Base-by-base conservation (phyloP, 2,888 invertebrate species). In the Galerucella pusilla region DNA sequence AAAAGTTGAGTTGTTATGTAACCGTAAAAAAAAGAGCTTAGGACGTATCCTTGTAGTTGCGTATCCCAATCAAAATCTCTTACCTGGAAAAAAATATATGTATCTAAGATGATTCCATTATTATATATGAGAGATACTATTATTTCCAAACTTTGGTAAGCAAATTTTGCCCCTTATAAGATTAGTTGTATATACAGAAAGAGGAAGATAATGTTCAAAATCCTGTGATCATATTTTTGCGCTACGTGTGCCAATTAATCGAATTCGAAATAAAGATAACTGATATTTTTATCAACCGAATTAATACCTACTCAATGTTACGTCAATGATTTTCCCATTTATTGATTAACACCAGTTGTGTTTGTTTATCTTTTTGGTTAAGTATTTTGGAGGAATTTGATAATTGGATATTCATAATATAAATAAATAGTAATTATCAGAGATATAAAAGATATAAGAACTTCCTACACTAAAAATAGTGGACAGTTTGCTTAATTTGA, bases 1-100 rank as follows among this genome's bases (percentile, higher is more conserved):
- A 94, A 90, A 59, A 96, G 88, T 86, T 95, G 96, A 0, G 96
- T 96, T 74, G 94, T 87, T 74, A 96, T 91, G 87, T 97, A 97
- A 0, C 96, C 96, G 84, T 96, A 96, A 89, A 97, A 97, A 88
- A 97, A 97, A 0, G 96, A 94, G 83, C 95, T 95, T 68, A 97
- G 88, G 46, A 97, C 91, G 69, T 94, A 88, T 0, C 96, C 96
- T 87, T 94, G 94, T 57, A 93, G 91, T 84, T 91, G 91, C 0
- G 93, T 90, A 82, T 93, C 92, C 96, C 96, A 96, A 77, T 93
- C 91, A 84, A 96, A 96, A 83, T 95, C 94, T 80, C 91, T 91
- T n/a, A 89, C 88, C 91, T 93, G 74, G 66, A 80, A 77, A 59
- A 74, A 66, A 63, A 68, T 59, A 35, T 12, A 46, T 46, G 11